A percentile compares a stretch with the other conserved stretches of the same genome.
These are phyloP conservation scores for Ethmia dodecea DNA, from an alignment of 2,888 invertebrate species.

Conservation along the genomic window DNA sequence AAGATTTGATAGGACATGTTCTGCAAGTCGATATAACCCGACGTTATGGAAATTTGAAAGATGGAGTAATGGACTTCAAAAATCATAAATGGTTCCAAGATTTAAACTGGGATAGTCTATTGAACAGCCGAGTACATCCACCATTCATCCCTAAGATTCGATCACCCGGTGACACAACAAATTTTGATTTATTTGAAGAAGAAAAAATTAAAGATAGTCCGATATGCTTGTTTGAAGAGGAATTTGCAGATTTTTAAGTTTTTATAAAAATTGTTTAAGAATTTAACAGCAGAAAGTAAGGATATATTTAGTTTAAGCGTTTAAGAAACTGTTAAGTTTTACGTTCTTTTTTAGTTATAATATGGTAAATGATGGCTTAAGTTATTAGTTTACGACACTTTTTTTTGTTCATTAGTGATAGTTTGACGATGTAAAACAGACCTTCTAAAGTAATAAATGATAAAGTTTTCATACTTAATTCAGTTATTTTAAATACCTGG, in stretches of 20 bases:
- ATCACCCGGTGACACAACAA: slow-evolving; percentile 81
- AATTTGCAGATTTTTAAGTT: slow-evolving; percentile 82
- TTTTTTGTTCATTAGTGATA: no score
- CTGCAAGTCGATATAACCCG: slow-evolving; percentile 77
- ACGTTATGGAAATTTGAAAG: slow-evolving; percentile 92
- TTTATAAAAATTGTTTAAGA: neutral
- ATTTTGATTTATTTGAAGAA: slow-evolving; percentile 83
- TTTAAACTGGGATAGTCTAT: slow-evolving; percentile 91
- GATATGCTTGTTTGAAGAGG: slow-evolving; percentile 76
- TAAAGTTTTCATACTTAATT: no score
- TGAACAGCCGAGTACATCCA: slow-evolving; percentile 84
- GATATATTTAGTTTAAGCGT: slow-evolving; percentile 16
- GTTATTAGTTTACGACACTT: no score
- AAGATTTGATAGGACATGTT: slow-evolving; percentile 87
- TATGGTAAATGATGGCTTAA: no score
- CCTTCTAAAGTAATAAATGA: no score
- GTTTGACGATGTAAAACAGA: no score
- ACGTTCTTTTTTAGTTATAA: slow-evolving; percentile 3
- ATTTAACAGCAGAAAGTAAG: slow-evolving; percentile 20
- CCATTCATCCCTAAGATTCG: slow-evolving; percentile 80
- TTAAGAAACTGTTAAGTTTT: slow-evolving; percentile 10
- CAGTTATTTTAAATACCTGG: no score
- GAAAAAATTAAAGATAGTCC: slow-evolving; percentile 71
- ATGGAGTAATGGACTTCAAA: slow-evolving; percentile 94
- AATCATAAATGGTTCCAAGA: slow-evolving; percentile 93